Evolutionary conservation across 2,797 vertebrate species (phyloP), one percentile per base, ranked within the genome.

Genomic region (Hippocampus kuda): DNA sequence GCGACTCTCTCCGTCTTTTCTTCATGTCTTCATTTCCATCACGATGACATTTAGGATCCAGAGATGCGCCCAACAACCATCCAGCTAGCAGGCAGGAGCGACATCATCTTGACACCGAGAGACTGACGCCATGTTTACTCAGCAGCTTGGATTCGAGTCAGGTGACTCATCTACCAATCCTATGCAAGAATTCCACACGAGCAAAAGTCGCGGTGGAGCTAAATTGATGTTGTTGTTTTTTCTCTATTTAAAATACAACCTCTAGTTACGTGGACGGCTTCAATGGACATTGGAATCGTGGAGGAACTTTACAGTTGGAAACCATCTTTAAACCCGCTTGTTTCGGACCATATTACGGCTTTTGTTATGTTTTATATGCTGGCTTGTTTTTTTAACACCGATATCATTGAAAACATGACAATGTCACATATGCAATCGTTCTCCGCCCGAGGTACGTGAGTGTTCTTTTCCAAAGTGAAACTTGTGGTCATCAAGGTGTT

Each of bases 121-220:
- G 67, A 86, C 75, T 49, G 87, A 69, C 88, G 90, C 89, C 89
- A 90, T 90, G 82, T 90, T 92, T 89, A 86, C 84, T 75, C 87
- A 88, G 82, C 85, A 85, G 83, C 79, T 82, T 51, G 75, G 73
- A 72, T 71, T 78, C 80, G 27, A 62, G 81, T 90, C 90, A 91
- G 53, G 85, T 91, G 88, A 91, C 68, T 75, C 10, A 20, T 3
- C 46, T 69, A 0, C 76, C 70, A 38, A 77, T 62, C 51, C 27
- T 0, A 71, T 41, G 26, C 30, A 70, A 73, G 4, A 76, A 79
- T 68, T 75, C 60, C 72, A 79, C 49, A 67, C 41, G 76, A 79
- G 65, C 65, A 1, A 1, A 69, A 77, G 56, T 8, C 13, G 22
- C 15, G 7, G 20, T 24, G 18, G 8, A 34, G 30, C 18, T 6